A percentile compares a stretch with the other conserved stretches of the same genome.
Conservation (phyloP, 1,140 invertebrate species). For the Aradophagus sp. region DNA sequence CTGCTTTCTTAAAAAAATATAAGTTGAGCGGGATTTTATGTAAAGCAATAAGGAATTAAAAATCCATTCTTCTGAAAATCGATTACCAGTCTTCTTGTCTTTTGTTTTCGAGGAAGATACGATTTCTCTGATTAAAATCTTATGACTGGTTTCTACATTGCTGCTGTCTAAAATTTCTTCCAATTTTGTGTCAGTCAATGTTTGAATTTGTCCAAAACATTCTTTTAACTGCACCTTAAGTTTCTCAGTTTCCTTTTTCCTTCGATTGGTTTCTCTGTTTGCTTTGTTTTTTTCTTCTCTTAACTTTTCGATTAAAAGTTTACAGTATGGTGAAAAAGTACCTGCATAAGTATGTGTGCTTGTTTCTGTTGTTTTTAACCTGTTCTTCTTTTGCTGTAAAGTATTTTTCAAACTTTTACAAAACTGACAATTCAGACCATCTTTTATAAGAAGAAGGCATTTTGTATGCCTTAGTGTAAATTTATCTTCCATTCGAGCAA, state of each 20-base stretch:
- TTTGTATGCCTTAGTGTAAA: slow-evolving; percentile 8
- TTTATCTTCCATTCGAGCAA: slow-evolving; percentile 10
- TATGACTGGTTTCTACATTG: slow-evolving; percentile 4
- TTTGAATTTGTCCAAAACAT: not conserved
- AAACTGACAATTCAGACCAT: not conserved
- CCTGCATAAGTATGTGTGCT: too few species aligned
- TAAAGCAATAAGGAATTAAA: slow-evolving; percentile 27
- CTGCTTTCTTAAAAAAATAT: slow-evolving; percentile 14
- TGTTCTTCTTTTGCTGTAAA: slow-evolving; percentile 3
- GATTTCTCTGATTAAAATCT: slow-evolving; percentile 29
- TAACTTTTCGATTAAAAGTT: too few species aligned
- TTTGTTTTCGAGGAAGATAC: slow-evolving; percentile 11
- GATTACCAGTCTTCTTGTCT: slow-evolving; percentile 4
- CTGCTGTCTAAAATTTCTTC: slow-evolving; percentile 5
- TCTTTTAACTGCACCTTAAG: slow-evolving; percentile 1
- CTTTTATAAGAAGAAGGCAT: slow-evolving; percentile 9
- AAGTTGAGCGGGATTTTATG: slow-evolving; percentile 20
- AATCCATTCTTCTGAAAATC: slow-evolving; percentile 33
- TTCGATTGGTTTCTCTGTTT: not conserved
- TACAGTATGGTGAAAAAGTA: too few species aligned
- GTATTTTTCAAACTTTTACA: slow-evolving; percentile 9
- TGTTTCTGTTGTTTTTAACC: too few species aligned
- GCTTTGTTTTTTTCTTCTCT: slow-evolving; percentile 1
- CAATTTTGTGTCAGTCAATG: not conserved
- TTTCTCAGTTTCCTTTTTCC: not conserved